Evolutionary conservation across 2,888 invertebrate species (phyloP).

Genomic region (Cantharis flavilabris): DNA sequence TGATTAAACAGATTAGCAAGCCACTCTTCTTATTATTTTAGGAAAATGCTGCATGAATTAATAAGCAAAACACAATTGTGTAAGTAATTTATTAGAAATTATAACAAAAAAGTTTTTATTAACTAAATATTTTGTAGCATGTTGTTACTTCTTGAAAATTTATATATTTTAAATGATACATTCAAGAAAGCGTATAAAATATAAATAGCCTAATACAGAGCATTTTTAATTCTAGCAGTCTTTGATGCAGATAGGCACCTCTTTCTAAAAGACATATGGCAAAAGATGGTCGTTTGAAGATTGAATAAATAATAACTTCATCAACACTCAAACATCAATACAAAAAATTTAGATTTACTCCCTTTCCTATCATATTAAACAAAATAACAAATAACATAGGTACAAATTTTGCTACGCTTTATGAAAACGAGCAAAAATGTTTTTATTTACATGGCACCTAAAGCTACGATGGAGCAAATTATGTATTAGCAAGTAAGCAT

Average conservation of each 20-base stretch:
- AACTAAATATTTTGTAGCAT: not conserved
- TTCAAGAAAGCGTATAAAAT: not conserved
- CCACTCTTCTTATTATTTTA: not conserved
- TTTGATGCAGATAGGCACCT: not conserved
- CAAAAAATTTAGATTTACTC: not conserved
- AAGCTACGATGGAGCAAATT: not conserved
- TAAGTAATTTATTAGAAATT: not conserved
- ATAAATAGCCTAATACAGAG: not conserved
- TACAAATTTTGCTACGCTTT: not conserved
- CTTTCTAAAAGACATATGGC: not conserved
- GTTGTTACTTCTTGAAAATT: not conserved
- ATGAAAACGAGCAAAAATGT: not conserved
- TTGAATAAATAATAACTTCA: not conserved
- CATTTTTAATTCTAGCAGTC: not conserved
- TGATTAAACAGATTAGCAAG: not conserved
- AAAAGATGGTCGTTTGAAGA: not conserved
- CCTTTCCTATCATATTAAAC: not conserved
- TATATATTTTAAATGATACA: not conserved
- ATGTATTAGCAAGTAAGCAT: not conserved
- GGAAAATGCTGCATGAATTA: not conserved
- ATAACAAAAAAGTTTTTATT: not conserved
- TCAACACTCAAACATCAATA: not conserved
- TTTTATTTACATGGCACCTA: not conserved
- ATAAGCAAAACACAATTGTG: not conserved
- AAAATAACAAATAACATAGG: not conserved